Percentiles rank a stretch among this genome's conserved stretches.
phyloP scores from a whole-genome alignment of 2,888 invertebrate species.

The Falcaria lacertinaria region DNA sequence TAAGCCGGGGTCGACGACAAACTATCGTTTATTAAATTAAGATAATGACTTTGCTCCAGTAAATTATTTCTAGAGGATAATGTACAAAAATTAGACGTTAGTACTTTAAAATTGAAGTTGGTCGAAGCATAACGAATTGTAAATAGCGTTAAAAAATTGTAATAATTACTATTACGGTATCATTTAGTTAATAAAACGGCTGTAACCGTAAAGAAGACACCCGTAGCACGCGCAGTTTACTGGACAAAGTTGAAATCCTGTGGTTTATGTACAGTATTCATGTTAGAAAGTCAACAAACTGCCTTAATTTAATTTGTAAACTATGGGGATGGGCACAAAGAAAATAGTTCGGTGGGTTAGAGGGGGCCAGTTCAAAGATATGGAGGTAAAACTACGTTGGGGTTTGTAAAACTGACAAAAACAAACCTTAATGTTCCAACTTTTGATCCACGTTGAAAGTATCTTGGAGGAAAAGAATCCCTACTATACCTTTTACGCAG shows the following conservation, averaged over 20 bases:
- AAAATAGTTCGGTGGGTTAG: slow-evolving; percentile 54
- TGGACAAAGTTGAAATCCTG: slow-evolving; percentile 22
- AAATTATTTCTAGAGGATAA: no score
- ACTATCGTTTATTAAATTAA: slow-evolving; percentile 47
- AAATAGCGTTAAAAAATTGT: not conserved
- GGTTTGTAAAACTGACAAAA: slow-evolving; percentile 24
- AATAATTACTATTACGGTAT: not conserved
- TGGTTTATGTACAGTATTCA: slow-evolving; percentile 26
- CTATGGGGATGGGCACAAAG: slow-evolving; percentile 58
- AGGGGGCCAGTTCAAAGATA: slow-evolving; percentile 22
- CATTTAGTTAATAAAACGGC: not conserved
- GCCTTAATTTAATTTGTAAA: slow-evolving; percentile 62
- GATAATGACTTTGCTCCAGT: not conserved
- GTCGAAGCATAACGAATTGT: no score
- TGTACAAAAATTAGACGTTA: no score
- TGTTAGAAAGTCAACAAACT: slow-evolving; percentile 30
- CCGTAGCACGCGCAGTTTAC: slow-evolving; percentile 1
- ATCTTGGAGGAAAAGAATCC: slow-evolving; percentile 1
- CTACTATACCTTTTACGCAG: not conserved
- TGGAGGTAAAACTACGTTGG: slow-evolving; percentile 11
- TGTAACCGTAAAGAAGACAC: not conserved
- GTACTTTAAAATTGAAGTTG: no score
- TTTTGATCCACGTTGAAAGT: slow-evolving; percentile 3
- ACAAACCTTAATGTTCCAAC: slow-evolving; percentile 11
- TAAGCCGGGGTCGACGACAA: slow-evolving; percentile 20